A percentile compares a stretch with the other conserved stretches of the same genome.
These are phyloP conservation scores for Climacteris rufus DNA, from an alignment of 2,113 vertebrate genomes.

Conservation along the genomic window DNA sequence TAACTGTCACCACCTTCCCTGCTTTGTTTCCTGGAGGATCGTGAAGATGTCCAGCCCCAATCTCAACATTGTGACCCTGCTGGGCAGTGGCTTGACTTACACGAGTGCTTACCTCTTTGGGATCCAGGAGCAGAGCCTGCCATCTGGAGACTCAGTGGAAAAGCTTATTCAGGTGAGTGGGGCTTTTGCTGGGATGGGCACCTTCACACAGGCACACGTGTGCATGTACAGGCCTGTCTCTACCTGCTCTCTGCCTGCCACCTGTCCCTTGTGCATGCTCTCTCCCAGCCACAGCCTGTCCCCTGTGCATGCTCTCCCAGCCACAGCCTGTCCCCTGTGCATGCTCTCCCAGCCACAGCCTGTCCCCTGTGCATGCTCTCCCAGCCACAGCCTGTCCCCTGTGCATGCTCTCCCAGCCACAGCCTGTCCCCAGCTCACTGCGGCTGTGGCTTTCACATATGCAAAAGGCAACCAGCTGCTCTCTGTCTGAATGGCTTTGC, in stretches of 20 bases:
- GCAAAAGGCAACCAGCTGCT: background rate
- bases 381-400: background rate
- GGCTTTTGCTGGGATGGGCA: background rate
- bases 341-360: background rate
- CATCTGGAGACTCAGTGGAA: conserved; percentile 58
- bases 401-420: no score
- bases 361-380: background rate
- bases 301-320: no score
- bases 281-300: background rate
- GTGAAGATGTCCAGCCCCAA: conserved; percentile 99
- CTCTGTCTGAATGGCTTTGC: background rate
- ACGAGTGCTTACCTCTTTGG: conserved; percentile 89
- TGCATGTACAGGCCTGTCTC: fast-evolving
- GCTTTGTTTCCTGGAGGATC: conserved; percentile 78
- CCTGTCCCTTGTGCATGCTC: background rate
- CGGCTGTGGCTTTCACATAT: background rate
- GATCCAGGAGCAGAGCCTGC: conserved; percentile 70
- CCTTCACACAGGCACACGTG: no score
- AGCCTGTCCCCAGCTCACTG: background rate
- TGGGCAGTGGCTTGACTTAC: conserved; percentile 90
- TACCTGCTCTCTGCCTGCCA: background rate
- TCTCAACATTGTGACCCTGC: conserved; percentile 89
- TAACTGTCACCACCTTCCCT: background rate
- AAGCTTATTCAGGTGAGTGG: conserved; percentile 79
- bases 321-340: background rate